Evolutionary conservation across 2,888 invertebrate genomes (phyloP).

Genomic region (Desoria tigrina): DNA sequence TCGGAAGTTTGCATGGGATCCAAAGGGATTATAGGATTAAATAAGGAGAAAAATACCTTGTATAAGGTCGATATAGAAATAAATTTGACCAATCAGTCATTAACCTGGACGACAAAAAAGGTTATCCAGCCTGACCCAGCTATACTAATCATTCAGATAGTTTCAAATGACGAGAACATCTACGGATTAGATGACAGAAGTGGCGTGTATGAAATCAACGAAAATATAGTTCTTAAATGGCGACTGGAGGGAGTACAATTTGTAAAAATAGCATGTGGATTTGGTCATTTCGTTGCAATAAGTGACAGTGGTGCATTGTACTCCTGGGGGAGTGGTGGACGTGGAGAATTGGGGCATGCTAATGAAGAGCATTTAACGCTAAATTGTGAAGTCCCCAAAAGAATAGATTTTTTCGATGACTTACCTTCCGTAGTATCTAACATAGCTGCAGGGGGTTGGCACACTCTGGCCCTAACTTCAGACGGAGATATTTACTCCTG

Average conservation of each 20-base stretch:
- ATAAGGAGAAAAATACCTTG: slow-evolving; percentile 16
- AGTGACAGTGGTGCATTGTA: slow-evolving; percentile 51
- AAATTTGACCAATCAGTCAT: slow-evolving; percentile 21
- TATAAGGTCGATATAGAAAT: slow-evolving; percentile 29
- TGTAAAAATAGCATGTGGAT: slow-evolving; percentile 40
- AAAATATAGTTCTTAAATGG: slow-evolving; percentile 24
- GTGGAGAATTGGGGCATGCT: slow-evolving; percentile 44
- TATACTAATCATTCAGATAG: slow-evolving; percentile 29
- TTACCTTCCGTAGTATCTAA: slow-evolving; percentile 43
- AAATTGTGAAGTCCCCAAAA: slow-evolving; percentile 32
- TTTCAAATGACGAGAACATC: slow-evolving; percentile 34
- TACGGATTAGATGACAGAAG: slow-evolving; percentile 36
- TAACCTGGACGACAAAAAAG: slow-evolving; percentile 17
- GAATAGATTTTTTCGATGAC: slow-evolving; percentile 52
- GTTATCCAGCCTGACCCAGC: background rate
- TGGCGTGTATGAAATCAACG: slow-evolving; percentile 36
- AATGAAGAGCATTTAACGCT: slow-evolving; percentile 21
- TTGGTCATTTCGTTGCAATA: slow-evolving; percentile 44
- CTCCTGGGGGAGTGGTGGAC: slow-evolving; percentile 45
- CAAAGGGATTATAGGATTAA: slow-evolving; percentile 34
- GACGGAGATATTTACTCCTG: slow-evolving; percentile 78
- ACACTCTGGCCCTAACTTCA: slow-evolving; percentile 65
- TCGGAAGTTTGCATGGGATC: slow-evolving; percentile 21
- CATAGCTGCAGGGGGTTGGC: slow-evolving; percentile 51
- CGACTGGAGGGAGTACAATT: slow-evolving; percentile 32